Conservation (phyloP, 2,113 vertebrate genomes). For the Guaruba guarouba region DNA sequence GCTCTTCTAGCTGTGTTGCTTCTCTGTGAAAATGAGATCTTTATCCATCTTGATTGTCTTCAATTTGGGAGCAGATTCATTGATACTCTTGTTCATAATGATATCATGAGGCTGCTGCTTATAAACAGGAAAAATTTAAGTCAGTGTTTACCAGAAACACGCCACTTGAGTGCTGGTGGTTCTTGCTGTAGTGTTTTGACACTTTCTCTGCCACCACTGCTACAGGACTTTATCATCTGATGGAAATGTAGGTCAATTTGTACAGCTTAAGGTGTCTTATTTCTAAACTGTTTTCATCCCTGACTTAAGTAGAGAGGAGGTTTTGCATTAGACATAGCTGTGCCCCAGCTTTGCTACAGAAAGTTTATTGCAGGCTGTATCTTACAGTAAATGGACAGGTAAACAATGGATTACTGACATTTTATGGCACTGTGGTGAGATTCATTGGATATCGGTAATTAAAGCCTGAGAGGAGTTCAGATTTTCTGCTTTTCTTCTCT, state of each 20-base stretch:
- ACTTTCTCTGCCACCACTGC: not conserved
- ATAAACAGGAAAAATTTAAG: not conserved
- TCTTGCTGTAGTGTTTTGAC: not conserved
- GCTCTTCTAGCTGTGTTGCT: not conserved
- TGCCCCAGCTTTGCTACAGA: not conserved
- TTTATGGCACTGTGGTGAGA: not conserved
- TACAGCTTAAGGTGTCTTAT: not conserved
- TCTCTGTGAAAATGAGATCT: not conserved
- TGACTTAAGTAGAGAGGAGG: not conserved
- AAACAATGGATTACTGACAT: not conserved
- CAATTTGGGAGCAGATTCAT: not conserved
- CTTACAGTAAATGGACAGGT: not conserved
- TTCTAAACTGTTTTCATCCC: not conserved
- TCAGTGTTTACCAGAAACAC: not conserved
- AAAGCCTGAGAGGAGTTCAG: not conserved
- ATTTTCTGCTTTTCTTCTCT: not conserved
- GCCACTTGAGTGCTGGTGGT: not conserved
- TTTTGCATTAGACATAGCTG: not conserved
- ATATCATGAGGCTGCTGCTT: not conserved
- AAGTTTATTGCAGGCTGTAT: not conserved
- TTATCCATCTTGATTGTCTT: not conserved
- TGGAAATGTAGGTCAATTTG: constrained; percentile 10
- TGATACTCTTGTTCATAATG: not conserved
- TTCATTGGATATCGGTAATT: not conserved
- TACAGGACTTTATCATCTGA: not conserved